Evolutionary conservation across 1,140 invertebrate genomes (phyloP).

Genomic region (Drosophila eugracilis): DNA sequence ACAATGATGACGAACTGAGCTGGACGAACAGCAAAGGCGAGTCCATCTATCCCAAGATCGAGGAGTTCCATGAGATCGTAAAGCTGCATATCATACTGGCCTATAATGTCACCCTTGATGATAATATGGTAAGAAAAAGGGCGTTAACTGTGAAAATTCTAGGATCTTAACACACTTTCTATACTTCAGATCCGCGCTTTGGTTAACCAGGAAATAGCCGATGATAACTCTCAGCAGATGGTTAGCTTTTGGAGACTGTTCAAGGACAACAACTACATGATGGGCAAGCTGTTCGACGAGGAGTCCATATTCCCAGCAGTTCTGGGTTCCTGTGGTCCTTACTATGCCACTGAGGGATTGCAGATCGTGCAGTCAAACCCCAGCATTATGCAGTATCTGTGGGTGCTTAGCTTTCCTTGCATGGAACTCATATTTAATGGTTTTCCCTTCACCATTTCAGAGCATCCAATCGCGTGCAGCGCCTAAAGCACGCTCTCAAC

Average conservation of each 20-base stretch:
- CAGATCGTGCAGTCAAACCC: constrained; percentile 70
- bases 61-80: constrained; percentile 80
- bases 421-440: background rate
- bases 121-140: constrained; percentile 81
- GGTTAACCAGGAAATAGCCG: constrained; percentile 78
- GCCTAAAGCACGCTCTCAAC: constrained; percentile 71
- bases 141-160: too few species aligned
- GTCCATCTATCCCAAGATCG: constrained; percentile 71
- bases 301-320: constrained; percentile 77
- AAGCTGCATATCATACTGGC: constrained; percentile 78
- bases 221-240: constrained; percentile 78
- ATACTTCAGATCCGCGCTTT: constrained; percentile 60
- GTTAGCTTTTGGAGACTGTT: constrained; percentile 78
- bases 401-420: background rate
- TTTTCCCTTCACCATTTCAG: constrained; percentile 7
- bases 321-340: constrained; percentile 75
- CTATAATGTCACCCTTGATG: constrained; percentile 82
- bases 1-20: constrained; percentile 72
- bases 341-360: constrained; percentile 76
- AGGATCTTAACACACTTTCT: background rate
- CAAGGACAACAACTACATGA: constrained; percentile 83
- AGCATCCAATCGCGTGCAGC: constrained; percentile 71
- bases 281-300: constrained; percentile 81
- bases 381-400: constrained; percentile 76
- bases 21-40: constrained; percentile 73